Percentiles rank a stretch among this genome's conserved stretches.
These are phyloP conservation scores for Athalia cordata DNA, from an alignment of 2,888 invertebrate species.

Conservation along the genomic window DNA sequence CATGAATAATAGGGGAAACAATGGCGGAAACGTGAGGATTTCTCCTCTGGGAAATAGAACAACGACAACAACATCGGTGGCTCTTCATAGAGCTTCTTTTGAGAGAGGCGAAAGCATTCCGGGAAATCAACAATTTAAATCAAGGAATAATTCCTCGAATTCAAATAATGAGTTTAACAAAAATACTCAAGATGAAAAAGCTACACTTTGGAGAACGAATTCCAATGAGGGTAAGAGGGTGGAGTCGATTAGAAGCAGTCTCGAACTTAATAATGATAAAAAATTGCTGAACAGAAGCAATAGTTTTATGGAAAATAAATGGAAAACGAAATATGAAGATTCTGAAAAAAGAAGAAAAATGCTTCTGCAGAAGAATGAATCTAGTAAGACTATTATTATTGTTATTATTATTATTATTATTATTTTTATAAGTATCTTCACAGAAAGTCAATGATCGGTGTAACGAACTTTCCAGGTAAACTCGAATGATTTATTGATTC, in stretches of 20 bases:
- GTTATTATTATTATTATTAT: not conserved
- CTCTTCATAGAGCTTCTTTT: conserved; percentile 69
- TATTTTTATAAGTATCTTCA: not conserved
- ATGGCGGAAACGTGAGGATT: conserved; percentile 44
- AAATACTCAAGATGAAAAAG: conserved; percentile 50
- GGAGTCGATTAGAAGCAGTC: conserved; percentile 44
- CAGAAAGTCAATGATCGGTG: not conserved
- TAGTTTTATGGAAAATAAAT: conserved; percentile 69
- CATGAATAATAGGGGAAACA: conserved; percentile 1
- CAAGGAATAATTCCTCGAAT: conserved; percentile 48
- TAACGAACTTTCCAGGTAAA: no score
- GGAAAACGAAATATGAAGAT: conserved; percentile 84
- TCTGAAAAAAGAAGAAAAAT: conserved; percentile 82
- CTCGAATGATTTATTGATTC: no score
- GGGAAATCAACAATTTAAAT: conserved; percentile 10
- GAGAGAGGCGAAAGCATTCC: conserved; percentile 64
- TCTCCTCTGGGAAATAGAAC: no score
- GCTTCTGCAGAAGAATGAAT: conserved; percentile 81
- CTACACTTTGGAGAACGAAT: conserved; percentile 30
- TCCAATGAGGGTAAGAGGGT: conserved; percentile 44
- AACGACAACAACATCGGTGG: conserved; percentile 61
- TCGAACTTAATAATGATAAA: conserved; percentile 40
- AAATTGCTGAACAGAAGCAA: conserved; percentile 61
- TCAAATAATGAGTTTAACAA: conserved; percentile 54
- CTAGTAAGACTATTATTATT: conserved; percentile 76